These are phyloP conservation scores for Omphaloscelis lunosa DNA, from an alignment of 2,888 invertebrate species.

Conservation along the genomic window DNA sequence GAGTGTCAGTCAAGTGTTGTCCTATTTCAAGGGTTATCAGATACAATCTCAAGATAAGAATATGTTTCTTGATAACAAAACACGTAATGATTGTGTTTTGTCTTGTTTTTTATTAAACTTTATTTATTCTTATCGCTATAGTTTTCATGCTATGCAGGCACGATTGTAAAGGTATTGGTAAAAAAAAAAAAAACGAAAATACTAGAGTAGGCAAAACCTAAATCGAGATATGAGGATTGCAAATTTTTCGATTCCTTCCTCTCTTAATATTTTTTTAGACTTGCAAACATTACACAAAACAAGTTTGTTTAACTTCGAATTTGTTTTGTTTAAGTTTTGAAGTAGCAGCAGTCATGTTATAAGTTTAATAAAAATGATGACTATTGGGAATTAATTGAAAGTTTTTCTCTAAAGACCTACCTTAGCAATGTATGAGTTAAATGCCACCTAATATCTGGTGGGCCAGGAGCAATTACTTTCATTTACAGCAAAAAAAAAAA, in stretches of 20 bases:
- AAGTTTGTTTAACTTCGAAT: constrained; percentile 10
- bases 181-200: not conserved
- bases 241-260: constrained; percentile 1
- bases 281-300: constrained; percentile 7
- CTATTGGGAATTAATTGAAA: not conserved
- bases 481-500: too few relatives aligned
- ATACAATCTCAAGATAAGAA: constrained; percentile 18
- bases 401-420: not conserved
- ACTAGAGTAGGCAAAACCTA: too few relatives aligned
- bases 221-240: not conserved
- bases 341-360: not conserved
- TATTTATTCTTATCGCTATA: not conserved
- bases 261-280: constrained; percentile 4
- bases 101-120: not conserved
- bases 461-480: too few relatives aligned
- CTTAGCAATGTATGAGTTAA: not conserved
- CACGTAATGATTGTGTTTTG: constrained; percentile 1
- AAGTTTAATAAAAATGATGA: not conserved
- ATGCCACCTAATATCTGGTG: not conserved
- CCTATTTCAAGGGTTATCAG: constrained; percentile 18
- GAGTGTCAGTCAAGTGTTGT: constrained; percentile 9
- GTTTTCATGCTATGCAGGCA: not conserved
- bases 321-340: constrained; percentile 17
- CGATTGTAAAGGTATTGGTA: not conserved
- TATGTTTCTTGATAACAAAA: not conserved